A percentile compares a stretch with the other conserved stretches of the same genome.
These are phyloP conservation scores for Drosophila pseudotakahashii DNA, from an alignment of 2,888 invertebrate genomes.

Conservation along the genomic window DNA sequence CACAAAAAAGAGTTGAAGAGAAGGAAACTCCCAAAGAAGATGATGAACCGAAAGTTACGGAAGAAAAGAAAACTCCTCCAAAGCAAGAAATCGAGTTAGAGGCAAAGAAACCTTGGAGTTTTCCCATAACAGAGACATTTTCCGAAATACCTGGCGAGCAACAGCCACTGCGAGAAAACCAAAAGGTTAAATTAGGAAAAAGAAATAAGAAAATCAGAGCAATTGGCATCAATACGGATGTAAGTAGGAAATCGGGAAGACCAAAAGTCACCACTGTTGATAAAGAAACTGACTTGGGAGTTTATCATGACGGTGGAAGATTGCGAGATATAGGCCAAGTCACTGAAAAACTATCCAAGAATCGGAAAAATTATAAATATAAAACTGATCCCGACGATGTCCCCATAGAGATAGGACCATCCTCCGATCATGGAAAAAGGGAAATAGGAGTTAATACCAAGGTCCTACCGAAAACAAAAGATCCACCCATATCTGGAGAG, in stretches of 20 bases:
- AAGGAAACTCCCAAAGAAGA: neutral
- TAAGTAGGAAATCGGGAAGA: conserved; percentile 6
- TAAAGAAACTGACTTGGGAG: neutral
- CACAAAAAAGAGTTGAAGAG: neutral
- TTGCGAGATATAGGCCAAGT: neutral
- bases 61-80: neutral
- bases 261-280: neutral
- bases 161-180: neutral
- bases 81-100: neutral
- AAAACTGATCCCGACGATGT: neutral
- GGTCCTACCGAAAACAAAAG: neutral
- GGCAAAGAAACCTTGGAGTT: neutral
- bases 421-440: neutral
- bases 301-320: neutral
- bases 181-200: neutral
- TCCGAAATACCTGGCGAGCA: conserved; percentile 10
- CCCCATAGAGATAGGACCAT: neutral
- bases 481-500: neutral
- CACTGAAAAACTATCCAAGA: neutral
- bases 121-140: neutral
- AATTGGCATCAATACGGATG: conserved; percentile 13
- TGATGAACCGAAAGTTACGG: neutral
- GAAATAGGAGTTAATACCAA: conserved; percentile 23
- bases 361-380: neutral
- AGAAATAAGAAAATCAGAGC: neutral